Conservation (phyloP, 1,140 invertebrate genomes). For the Microplitis mediator region DNA sequence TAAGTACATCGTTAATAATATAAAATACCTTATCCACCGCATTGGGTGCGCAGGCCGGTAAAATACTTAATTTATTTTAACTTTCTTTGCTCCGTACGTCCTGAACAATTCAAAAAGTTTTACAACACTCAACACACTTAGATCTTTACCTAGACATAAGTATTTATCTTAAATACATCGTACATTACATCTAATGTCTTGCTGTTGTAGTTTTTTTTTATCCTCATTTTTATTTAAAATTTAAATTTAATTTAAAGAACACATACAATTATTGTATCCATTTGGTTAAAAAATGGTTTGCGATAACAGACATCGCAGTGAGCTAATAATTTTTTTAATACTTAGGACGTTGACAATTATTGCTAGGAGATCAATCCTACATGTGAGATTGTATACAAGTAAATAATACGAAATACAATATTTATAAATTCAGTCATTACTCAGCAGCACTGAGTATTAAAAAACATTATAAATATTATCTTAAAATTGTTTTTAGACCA, state of each 20-base stretch:
- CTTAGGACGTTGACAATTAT: conserved; percentile 15
- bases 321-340: not conserved
- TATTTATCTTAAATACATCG: conserved; percentile 16
- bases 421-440: conserved; percentile 25
- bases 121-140: conserved; percentile 1
- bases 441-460: not conserved
- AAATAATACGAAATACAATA: conserved; percentile 11
- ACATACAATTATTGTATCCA: conserved; percentile 27
- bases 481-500: conserved; percentile 5
- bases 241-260: conserved; percentile 5
- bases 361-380: conserved; percentile 1
- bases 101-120: not conserved
- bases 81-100: not conserved
- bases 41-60: not conserved
- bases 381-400: conserved; percentile 10
- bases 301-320: not conserved
- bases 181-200: conserved; percentile 22
- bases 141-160: conserved; percentile 19
- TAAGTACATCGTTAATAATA: conserved; percentile 8
- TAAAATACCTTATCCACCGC: not conserved
- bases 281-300: not conserved
- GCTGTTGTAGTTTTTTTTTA: not conserved
- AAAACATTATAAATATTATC: not conserved
- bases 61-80: conserved; percentile 4
- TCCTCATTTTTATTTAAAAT: no score